Evolutionary conservation across 2,797 vertebrate genomes (phyloP), one percentile per base, ranked within the genome.

Genomic region (Paratrypauchen microcephalus): DNA sequence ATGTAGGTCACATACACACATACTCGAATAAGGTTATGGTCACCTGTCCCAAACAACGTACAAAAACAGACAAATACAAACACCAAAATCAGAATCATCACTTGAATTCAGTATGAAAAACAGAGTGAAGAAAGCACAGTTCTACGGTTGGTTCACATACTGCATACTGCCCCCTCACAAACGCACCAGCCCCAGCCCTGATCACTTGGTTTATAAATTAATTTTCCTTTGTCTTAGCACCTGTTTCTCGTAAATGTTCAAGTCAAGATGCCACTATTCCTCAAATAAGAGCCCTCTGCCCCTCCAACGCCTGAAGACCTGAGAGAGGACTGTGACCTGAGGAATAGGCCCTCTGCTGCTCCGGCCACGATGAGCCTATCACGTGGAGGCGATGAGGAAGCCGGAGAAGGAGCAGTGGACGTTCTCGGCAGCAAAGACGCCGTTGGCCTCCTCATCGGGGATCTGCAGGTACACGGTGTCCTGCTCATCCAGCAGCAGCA

Each of bases 331-430:
- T 83, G 85, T 86, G 77, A 65, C 86, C 87, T 90, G 91, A 94
- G 93, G 91, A 93, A 93, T 88, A 91, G 91, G 77, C 88, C 86
- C 83, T 89, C 91, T 88, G 89, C 81, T 85, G 88, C 77, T 87
- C 79, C 81, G 74, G 83, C 54, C 75, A 81, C 60, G 77, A 70
- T 57, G 76, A 78, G 90, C 75, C 87, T 94, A 98, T 95, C 92
- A 96, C 94, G 87, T 97, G 86, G 94, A 96, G 72, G 93, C 95
- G 83, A 99, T 96, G 69, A 99, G 91, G 90, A 99, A 98, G 79
- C 98, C 98, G 92, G 97, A 97, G 95, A 99, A 99, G 70, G 97
- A 96, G 86, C 97, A 99, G 85, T 99, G 96, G 79, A 98, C 96
- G 0, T 98, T 97, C 54, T 98, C 95, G 13, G 96, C 97, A 21